These are phyloP conservation scores for Orcinus orca DNA, from an alignment of 2,113 vertebrate species.

Conservation along the genomic window DNA sequence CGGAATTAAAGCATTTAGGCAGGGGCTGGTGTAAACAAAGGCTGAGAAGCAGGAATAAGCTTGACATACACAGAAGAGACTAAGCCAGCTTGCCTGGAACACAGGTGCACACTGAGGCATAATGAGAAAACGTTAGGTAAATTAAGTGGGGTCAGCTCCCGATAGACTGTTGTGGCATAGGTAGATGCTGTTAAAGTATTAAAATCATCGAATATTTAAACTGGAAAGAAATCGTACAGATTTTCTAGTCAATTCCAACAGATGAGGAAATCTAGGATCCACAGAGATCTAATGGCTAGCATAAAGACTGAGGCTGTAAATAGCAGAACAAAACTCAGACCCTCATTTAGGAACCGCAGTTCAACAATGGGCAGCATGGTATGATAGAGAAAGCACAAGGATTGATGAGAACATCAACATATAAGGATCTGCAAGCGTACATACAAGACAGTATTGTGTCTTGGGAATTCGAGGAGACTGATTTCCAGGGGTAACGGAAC, in stretches of 20 bases:
- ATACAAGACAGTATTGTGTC: not conserved
- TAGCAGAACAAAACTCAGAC: not conserved
- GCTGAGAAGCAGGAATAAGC: not conserved
- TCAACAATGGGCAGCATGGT: not conserved
- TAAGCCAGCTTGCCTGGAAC: not conserved
- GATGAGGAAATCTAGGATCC: constrained; percentile 33
- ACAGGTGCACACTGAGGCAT: not conserved
- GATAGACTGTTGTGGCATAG: not conserved
- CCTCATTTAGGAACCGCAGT: not conserved
- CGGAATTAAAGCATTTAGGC: constrained; percentile 14
- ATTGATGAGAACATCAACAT: not conserved
- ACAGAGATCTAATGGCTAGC: not conserved
- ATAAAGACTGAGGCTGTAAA: not conserved
- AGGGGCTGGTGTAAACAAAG: not conserved
- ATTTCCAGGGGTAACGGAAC: not conserved
- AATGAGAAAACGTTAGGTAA: not conserved
- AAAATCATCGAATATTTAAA: constrained; percentile 31
- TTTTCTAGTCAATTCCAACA: constrained; percentile 25
- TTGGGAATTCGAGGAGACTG: not conserved
- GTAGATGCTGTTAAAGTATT: constrained; percentile 17
- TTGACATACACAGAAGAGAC: not conserved
- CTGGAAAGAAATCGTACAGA: constrained; percentile 40
- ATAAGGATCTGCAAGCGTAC: not conserved
- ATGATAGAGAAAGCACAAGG: not conserved
- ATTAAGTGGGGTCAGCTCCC: constrained; percentile 24